Base-by-base conservation (phyloP, 1,140 invertebrate genomes). In the Myzus persicae region DNA sequence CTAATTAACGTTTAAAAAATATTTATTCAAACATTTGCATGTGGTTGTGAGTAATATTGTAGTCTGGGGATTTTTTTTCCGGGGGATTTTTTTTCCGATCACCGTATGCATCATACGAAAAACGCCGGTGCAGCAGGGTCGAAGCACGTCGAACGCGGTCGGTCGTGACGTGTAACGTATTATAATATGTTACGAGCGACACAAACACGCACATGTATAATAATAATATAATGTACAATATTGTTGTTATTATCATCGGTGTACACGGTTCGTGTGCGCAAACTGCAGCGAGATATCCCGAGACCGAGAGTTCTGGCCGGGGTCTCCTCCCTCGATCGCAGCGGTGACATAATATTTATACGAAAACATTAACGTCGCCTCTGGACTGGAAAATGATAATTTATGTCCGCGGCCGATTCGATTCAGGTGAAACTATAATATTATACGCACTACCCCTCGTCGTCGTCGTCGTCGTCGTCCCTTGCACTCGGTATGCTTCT, bases 311-410 rank as follows among this genome's bases (percentile, higher is more conserved):
- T 59, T 90, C 31, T 22, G 42, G 20, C 20, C 46, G 38, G 24
- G 20, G 89, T 31, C 36, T 90, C n/a, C 5, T 44, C 88, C 88
- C 48, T 18, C 18, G 24, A 18, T 46, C 46, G 38, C n/a, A 18
- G 36, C 81, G 91, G 42, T 93, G 91, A 93, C 91, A 93, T 24
- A 93, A 93, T 93, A 93, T 93, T 93, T 93, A 93, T 93, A 93
- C 91, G 91, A 93, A 84, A 93, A 93, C 81, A 54, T 93, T 85
- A 93, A 81, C 54, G 91, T 93, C 91, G 81, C 67, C 90, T 91
- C 82, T 48, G 90, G 90, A 91, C 90, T 91, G 90, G 90, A 93
- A 93, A 93, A 93, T 84, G 81, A 93, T 93, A 93, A 93, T 93
- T 93, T 93, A 93, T 93, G 38, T 84, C 76, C 67, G 44, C 42